A percentile compares a stretch with the other conserved stretches of the same genome.
Evolutionary conservation across 2,888 invertebrate species (phyloP).

Genomic region (Malachius bipustulatus): DNA sequence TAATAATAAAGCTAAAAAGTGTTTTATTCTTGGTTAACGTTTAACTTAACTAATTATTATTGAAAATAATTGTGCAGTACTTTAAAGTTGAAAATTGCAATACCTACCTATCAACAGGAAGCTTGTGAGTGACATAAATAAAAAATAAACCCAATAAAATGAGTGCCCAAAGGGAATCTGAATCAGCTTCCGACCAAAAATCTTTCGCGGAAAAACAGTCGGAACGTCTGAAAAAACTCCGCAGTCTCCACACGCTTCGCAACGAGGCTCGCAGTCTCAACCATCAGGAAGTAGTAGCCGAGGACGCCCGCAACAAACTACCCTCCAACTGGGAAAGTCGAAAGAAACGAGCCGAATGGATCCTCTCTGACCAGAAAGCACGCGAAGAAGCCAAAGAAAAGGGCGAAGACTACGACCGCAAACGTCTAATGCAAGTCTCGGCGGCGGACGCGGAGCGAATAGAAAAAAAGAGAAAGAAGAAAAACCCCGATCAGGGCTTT

Average conservation of each 20-base stretch:
- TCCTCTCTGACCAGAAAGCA: slow-evolving; percentile 77
- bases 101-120: too few relatives aligned
- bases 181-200: slow-evolving; percentile 22
- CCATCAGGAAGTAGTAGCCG: slow-evolving; percentile 91
- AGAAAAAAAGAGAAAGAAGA: slow-evolving; percentile 75
- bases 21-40: too few relatives aligned
- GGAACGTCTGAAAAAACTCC: slow-evolving; percentile 64
- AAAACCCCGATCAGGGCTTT: slow-evolving; percentile 92
- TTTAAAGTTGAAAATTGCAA: too few relatives aligned
- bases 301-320: slow-evolving; percentile 84
- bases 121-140: too few relatives aligned
- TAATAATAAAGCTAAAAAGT: too few relatives aligned
- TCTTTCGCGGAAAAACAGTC: slow-evolving; percentile 58
- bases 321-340: slow-evolving; percentile 90
- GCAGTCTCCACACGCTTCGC: slow-evolving; percentile 61
- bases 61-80: too few relatives aligned
- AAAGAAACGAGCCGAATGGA: slow-evolving; percentile 86
- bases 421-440: slow-evolving; percentile 75
- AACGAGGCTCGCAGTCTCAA: slow-evolving; percentile 88
- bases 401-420: slow-evolving; percentile 84
- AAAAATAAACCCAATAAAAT: slow-evolving; percentile 10
- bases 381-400: slow-evolving; percentile 59
- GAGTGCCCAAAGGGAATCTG: slow-evolving; percentile 2
- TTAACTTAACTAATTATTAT: too few relatives aligned
- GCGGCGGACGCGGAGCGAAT: slow-evolving; percentile 84